Evolutionary conservation across 92 coral and sea anemone genomes (phyloP).

Genomic region (Bergia sp.): DNA sequence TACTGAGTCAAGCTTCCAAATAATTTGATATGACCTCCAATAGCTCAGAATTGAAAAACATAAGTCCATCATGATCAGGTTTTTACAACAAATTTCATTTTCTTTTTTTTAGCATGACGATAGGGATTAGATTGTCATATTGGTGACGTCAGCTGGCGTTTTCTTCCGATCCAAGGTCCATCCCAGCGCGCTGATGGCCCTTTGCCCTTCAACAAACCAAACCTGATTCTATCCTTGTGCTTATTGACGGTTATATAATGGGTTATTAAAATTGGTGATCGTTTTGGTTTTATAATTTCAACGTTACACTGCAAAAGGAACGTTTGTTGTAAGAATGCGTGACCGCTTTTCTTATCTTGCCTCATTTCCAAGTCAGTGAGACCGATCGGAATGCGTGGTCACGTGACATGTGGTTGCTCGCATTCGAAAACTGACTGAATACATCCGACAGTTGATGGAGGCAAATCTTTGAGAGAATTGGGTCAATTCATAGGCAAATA

Average conservation of each 20-base stretch:
- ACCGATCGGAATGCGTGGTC: slow-evolving; percentile 38
- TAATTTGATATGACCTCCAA: background rate
- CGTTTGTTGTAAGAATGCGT: background rate
- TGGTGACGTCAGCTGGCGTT: background rate
- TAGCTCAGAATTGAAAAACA: background rate
- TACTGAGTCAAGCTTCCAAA: background rate
- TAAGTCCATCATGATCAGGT: no score
- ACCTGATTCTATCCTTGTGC: background rate
- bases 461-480: background rate
- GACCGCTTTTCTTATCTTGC: slow-evolving; percentile 2
- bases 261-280: background rate
- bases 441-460: slow-evolving; percentile 21
- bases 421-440: slow-evolving; percentile 7
- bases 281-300: background rate
- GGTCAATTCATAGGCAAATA: background rate
- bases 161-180: background rate
- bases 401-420: slow-evolving; percentile 30
- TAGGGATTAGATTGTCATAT: background rate
- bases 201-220: background rate
- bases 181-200: background rate
- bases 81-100: no score
- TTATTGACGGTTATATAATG: background rate
- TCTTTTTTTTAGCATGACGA: background rate
- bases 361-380: slow-evolving; percentile 38
- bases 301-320: no score